Evolutionary conservation across 2,888 invertebrate genomes (phyloP).

Genomic region (Pseudoips prasinana): DNA sequence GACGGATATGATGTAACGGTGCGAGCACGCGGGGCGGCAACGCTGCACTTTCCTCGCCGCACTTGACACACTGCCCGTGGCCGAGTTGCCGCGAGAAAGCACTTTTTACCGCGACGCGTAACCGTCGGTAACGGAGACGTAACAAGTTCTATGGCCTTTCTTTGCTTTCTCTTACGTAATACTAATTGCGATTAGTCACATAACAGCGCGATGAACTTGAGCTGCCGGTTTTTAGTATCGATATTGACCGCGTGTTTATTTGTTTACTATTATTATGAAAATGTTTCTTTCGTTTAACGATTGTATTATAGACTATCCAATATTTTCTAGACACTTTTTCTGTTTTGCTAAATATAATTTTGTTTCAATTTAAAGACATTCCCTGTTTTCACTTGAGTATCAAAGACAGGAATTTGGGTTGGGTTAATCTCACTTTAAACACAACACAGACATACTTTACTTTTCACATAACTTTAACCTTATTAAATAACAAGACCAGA

Average conservation of each 20-base stretch:
- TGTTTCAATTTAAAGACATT: too few species aligned
- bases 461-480: too few species aligned
- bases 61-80: slow-evolving; percentile 82
- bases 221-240: slow-evolving; percentile 29
- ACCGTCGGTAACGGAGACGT: slow-evolving; percentile 66
- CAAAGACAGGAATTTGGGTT: too few species aligned
- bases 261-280: slow-evolving; percentile 8
- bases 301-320: too few species aligned
- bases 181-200: slow-evolving; percentile 71
- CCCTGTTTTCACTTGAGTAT: too few species aligned
- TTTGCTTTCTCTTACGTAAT: slow-evolving; percentile 79
- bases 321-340: too few species aligned
- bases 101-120: slow-evolving; percentile 77
- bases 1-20: slow-evolving; percentile 74
- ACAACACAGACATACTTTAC: too few species aligned
- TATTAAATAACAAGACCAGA: too few species aligned
- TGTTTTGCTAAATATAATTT: too few species aligned
- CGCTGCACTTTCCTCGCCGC: slow-evolving; percentile 78
- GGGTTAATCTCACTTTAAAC: too few species aligned
- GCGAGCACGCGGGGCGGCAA: slow-evolving; percentile 59
- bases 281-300: too few species aligned
- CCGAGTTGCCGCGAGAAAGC: slow-evolving; percentile 79
- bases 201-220: slow-evolving; percentile 70
- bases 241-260: slow-evolving; percentile 30
- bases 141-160: slow-evolving; percentile 72